These are phyloP conservation scores for Colletes latitarsis DNA, from an alignment of 1,140 invertebrate genomes.

Conservation along the genomic window DNA sequence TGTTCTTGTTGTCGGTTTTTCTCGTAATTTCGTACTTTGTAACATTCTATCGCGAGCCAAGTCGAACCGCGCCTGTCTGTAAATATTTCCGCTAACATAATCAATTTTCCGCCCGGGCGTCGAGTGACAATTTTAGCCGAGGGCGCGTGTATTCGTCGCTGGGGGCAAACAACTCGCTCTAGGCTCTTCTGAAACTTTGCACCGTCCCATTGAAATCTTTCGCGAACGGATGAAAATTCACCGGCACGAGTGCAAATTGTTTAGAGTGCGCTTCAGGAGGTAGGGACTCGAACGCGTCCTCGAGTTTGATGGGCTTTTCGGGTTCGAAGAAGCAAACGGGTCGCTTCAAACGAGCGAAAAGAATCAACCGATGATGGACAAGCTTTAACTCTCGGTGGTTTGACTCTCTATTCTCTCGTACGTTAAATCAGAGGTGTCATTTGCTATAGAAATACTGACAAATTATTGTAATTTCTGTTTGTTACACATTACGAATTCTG, in stretches of 20 bases:
- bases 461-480: no score
- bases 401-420: no score
- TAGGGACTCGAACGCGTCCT: not conserved
- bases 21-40: conserved; percentile 31
- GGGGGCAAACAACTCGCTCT: conserved; percentile 17
- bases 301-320: not conserved
- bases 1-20: conserved; percentile 23
- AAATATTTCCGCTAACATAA: conserved; percentile 35
- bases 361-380: no score
- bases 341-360: not conserved
- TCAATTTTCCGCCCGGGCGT: conserved; percentile 18
- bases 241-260: not conserved
- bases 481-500: no score
- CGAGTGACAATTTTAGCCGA: conserved; percentile 18
- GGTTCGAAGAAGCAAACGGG: no score
- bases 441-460: no score
- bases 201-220: not conserved
- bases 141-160: not conserved
- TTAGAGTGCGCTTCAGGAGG: not conserved
- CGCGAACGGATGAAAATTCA: not conserved
- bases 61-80: not conserved
- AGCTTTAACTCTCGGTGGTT: no score
- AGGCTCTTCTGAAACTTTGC: not conserved
- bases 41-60: conserved; percentile 17
- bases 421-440: no score